A percentile compares a stretch with the other conserved stretches of the same genome.
Conservation (phyloP, 2,113 vertebrate genomes). For the Psammodynastes pulverulentus region DNA sequence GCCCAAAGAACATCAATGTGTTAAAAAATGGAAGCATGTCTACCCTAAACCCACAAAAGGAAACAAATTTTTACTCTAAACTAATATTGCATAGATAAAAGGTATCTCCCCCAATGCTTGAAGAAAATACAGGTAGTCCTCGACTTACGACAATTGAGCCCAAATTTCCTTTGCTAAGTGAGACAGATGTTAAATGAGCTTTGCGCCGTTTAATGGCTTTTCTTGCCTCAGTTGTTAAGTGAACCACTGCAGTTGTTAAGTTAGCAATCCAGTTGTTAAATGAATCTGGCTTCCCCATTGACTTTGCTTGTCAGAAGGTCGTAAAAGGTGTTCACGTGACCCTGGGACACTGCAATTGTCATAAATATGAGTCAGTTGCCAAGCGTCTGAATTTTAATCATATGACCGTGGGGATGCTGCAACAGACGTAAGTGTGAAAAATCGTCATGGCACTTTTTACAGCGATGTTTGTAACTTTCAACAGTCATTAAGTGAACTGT, state of each 20-base stretch:
- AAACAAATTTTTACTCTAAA: not conserved
- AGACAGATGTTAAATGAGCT: not conserved
- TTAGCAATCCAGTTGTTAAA: not conserved
- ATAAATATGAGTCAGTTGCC: not conserved
- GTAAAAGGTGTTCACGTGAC: not conserved
- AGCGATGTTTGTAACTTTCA: not conserved
- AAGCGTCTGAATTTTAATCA: not conserved
- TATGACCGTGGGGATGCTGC: not conserved
- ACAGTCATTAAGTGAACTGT: not conserved
- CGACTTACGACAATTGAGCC: not conserved
- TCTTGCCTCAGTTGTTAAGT: not conserved
- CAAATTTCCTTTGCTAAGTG: not conserved
- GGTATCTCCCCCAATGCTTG: not conserved
- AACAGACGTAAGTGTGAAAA: not conserved
- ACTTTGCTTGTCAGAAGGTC: not conserved
- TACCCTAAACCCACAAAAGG: not conserved
- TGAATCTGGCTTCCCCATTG: not conserved
- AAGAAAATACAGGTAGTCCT: not conserved
- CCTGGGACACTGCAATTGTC: not conserved
- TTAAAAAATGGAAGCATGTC: not conserved
- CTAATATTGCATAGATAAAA: not conserved
- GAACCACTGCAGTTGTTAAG: not conserved
- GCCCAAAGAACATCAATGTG: not conserved
- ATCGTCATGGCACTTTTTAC: not conserved
- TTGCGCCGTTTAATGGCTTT: not conserved